Base-by-base conservation (phyloP, 1,140 invertebrate species). In the Neodiprion fabricii region DNA sequence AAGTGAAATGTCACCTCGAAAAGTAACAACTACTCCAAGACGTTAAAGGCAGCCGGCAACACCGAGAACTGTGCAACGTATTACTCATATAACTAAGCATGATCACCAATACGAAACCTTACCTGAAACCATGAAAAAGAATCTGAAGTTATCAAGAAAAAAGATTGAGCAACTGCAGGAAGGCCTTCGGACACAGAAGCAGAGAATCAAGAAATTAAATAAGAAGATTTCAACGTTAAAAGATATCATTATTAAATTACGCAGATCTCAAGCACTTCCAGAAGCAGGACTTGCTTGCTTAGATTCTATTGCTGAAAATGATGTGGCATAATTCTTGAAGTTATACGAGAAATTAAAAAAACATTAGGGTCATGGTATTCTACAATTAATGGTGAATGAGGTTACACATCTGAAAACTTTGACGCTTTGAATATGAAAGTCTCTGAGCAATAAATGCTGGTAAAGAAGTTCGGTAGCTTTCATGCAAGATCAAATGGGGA, bases 331-430 rank as follows among this genome's bases (percentile, higher is more conserved):
- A 61, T 61, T 61, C 53, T 8, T 61, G 8, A 61, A 61, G n/a
- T 11, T 61, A 61, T 61, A n/a, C 7, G n/a, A 1, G n/a, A 61
- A 61, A 61, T 61, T 1, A 61, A n/a, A 61, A 61, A n/a, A 61
- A 61, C 7, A n/a, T 73, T 86, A 50, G 61, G 76, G 65, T 79
- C 79, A 65, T 87, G 85, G 83, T 86, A 86, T 75, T 68, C 50
- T 48, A 70, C 68, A 53, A 75, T 85, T 53, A 75, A 86, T 76
- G 73, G 75, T 7, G 75, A 73, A 74, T 69, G 69, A 2, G 75
- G 75, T 67, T 78, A 75, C 23, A 73, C 75, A 1, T 48, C 73
- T 12, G 68, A 76, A 53, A 76, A 73, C 72, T 78, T 76, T 40
- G 49, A 68, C 9, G n/a, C 40, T 53, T 40, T 40, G 28, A 40